Percentiles rank a stretch among this genome's conserved stretches.
Evolutionary conservation across 1,140 invertebrate genomes (phyloP).

Genomic region (Danaus plexippus): DNA sequence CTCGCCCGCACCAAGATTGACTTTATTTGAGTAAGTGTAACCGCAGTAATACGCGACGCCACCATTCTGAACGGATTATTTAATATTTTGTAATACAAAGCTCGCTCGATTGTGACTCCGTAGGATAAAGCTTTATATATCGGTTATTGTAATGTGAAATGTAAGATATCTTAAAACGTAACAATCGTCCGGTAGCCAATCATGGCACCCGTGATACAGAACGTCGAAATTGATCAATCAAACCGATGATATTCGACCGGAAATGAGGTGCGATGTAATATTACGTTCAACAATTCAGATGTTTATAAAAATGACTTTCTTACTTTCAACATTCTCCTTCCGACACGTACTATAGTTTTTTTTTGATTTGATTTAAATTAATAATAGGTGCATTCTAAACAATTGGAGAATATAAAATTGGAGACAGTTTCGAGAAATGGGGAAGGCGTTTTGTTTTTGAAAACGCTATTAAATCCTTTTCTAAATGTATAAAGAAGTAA

Average conservation of each 20-base stretch:
- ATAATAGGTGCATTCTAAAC: too few species aligned
- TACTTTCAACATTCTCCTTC: background rate
- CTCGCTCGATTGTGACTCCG: constrained; percentile 27
- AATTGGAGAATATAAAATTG: too few species aligned
- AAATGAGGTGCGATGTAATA: constrained; percentile 65
- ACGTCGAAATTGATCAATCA: constrained; percentile 70
- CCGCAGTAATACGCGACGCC: constrained; percentile 50
- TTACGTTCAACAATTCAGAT: constrained; percentile 48
- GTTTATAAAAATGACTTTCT: constrained; percentile 43
- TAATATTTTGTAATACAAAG: constrained; percentile 36
- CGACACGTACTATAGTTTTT: too few species aligned
- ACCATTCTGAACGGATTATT: constrained; percentile 26
- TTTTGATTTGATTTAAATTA: too few species aligned
- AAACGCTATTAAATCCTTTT: background rate
- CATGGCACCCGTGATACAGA: constrained; percentile 58
- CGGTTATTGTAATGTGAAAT: constrained; percentile 45
- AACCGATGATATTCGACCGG: constrained; percentile 63
- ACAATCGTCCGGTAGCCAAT: constrained; percentile 53
- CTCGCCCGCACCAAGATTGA: constrained; percentile 58
- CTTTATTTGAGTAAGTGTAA: constrained; percentile 69
- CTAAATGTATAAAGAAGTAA: too few species aligned
- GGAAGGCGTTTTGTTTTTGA: too few species aligned
- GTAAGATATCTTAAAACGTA: constrained; percentile 31
- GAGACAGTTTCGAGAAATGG: too few species aligned
- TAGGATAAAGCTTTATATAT: constrained; percentile 19